Evolutionary conservation across 2,888 invertebrate species (phyloP), one percentile per base, ranked within the genome.

Genomic region (Napeogenes inachia): DNA sequence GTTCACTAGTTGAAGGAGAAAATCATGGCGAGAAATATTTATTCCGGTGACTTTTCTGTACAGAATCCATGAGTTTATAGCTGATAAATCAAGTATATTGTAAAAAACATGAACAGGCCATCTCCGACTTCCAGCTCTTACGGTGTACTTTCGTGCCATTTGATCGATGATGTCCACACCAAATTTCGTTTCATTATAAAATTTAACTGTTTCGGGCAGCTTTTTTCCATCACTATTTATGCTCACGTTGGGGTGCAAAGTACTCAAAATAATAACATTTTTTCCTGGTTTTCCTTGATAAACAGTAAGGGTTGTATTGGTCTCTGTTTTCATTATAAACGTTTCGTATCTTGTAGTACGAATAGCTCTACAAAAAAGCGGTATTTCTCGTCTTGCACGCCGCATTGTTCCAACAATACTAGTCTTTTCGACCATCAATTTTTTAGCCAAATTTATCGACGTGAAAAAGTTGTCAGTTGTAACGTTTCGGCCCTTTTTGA

Each of bases 81-180:
- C 57, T 62, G 56, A 53, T 54, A 60, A 54, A 6, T 60, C 57
- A 56, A 59, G 56, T 50, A 63, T 56, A 55, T 62, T 62, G 59
- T 30, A 60, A 60, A 63, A 63, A 50, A 63, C 62, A 4, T 62
- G 56, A 56, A 63, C 56, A 45, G 57, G 57, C 53, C 62, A 62
- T 53, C 58, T 63, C 35, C 59, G 42, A 56, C 56, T 56, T 63
- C 50, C 56, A 32, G 47, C 47, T 33, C 35, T 60, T 42, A 54
- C 55, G 21, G 46, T 55, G 45, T 54, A 57, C 45, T 60, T 60
- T 13, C 60, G 50, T 56, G 57, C 35, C 63, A 63, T 60, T 57
- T 60, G 55, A 55, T 60, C 57, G 8, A 57, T 47, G 42, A 57
- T 57, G 13, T 62, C 62, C 12, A 54, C 57, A 45, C 50, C 47